Percentiles rank a stretch among this genome's conserved stretches.
Conservation (phyloP, 2,888 invertebrate genomes). For the Ichneumoninae sp. region DNA sequence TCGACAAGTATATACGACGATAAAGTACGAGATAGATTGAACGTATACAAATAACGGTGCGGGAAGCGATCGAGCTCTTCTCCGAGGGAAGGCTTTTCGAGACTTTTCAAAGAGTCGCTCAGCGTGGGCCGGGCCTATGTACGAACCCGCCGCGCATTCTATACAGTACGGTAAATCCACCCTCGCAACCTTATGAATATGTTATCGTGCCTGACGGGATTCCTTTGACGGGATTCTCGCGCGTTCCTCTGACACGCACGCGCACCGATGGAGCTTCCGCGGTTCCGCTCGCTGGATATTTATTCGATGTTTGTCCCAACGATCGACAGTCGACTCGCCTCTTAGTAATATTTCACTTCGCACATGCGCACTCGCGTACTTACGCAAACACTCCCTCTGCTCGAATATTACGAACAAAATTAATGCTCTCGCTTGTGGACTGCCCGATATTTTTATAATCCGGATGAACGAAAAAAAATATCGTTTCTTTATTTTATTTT, state of each 20-base stretch:
- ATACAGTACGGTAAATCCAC: slow-evolving; percentile 52
- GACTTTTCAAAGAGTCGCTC: slow-evolving; percentile 64
- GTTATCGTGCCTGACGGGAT: slow-evolving; percentile 73
- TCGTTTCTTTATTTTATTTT: background rate
- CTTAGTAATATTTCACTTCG: background rate
- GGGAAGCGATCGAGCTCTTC: slow-evolving; percentile 13
- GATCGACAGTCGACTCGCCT: slow-evolving; percentile 24
- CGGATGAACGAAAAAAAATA: background rate
- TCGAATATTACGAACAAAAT: no score
- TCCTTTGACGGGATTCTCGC: slow-evolving; percentile 70
- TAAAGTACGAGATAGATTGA: slow-evolving; percentile 18
- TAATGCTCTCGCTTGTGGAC: no score
- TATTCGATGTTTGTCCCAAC: slow-evolving; percentile 65
- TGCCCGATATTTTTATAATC: background rate
- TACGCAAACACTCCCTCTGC: background rate
- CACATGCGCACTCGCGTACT: background rate
- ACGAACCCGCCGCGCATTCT: slow-evolving; percentile 4
- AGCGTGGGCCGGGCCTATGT: slow-evolving; percentile 23
- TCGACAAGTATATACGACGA: slow-evolving; percentile 7
- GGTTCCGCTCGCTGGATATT: slow-evolving; percentile 37
- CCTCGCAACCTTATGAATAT: slow-evolving; percentile 75
- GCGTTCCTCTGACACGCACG: slow-evolving; percentile 32
- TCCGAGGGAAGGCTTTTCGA: slow-evolving; percentile 61
- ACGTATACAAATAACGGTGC: slow-evolving; percentile 32
- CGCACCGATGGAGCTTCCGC: background rate